Conservation (phyloP, 1,140 invertebrate species). For the Oppia nitens region DNA sequence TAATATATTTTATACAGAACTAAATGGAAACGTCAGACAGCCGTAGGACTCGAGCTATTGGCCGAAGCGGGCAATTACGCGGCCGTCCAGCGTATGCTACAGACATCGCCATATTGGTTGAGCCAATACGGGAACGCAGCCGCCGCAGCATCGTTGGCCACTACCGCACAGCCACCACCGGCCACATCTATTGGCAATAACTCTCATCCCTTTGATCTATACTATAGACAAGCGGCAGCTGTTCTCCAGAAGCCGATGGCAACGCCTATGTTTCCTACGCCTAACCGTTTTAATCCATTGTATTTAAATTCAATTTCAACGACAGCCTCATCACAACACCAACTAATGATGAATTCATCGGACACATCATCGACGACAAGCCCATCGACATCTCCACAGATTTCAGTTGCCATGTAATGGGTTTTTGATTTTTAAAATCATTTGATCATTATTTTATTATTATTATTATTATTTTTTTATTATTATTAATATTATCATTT, state of each 20-base stretch:
- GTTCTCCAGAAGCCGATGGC: conserved; percentile 52
- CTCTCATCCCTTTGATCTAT: conserved; percentile 41
- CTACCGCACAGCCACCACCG: conserved; percentile 23
- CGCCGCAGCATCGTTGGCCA: too few relatives aligned
- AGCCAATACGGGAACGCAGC: conserved; percentile 35
- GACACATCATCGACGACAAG: neutral
- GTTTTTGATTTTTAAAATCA: too few relatives aligned
- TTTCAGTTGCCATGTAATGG: neutral
- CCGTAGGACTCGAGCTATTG: conserved; percentile 83
- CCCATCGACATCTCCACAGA: neutral
- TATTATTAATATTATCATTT: too few relatives aligned
- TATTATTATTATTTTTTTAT: too few relatives aligned
- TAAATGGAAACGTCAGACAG: conserved; percentile 98
- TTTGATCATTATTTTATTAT: too few relatives aligned
- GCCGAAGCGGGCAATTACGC: conserved; percentile 93
- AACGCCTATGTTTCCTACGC: neutral
- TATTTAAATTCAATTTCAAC: conserved; percentile 1
- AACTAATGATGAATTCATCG: neutral
- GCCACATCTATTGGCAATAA: conserved; percentile 31
- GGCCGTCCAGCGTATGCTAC: conserved; percentile 81
- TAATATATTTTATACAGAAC: conserved; percentile 34
- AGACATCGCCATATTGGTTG: conserved; percentile 46
- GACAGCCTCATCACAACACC: neutral
- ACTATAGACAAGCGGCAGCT: conserved; percentile 54
- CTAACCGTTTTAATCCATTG: neutral